Conservation (phyloP, 2,113 vertebrate genomes). For the Eretmochelys imbricata region DNA sequence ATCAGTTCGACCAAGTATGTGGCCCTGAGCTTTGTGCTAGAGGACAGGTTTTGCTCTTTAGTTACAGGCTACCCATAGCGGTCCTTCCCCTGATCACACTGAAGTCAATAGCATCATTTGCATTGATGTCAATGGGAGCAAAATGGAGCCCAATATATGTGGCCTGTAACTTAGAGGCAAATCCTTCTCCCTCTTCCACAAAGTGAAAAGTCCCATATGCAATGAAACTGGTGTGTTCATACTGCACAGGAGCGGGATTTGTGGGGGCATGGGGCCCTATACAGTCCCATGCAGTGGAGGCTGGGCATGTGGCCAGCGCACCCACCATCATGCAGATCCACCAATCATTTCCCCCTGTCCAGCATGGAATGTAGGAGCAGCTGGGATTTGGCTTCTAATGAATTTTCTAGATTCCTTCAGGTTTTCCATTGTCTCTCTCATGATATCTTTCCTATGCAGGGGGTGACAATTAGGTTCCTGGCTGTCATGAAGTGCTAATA, state of each 20-base stretch:
- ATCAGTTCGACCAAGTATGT: neutral
- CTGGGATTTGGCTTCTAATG: neutral
- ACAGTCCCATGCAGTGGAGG: neutral
- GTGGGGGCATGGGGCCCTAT: neutral
- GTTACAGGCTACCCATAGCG: neutral
- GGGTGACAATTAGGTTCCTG: too few relatives aligned
- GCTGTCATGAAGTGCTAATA: too few relatives aligned
- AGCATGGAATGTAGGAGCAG: neutral
- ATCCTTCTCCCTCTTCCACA: neutral
- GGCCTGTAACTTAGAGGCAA: neutral
- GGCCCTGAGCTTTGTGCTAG: neutral
- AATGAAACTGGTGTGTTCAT: neutral
- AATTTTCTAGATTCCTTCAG: neutral
- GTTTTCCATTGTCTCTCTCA: too few relatives aligned
- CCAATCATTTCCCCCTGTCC: neutral
- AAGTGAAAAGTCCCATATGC: neutral
- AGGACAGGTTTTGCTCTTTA: neutral
- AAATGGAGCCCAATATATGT: neutral
- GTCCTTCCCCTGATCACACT: neutral
- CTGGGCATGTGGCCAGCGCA: neutral
- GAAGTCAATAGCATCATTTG: neutral
- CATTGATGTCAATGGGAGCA: neutral
- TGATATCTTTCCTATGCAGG: too few relatives aligned
- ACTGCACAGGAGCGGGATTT: neutral
- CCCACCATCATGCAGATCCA: neutral